phyloP scores from a whole-genome alignment of 2,888 invertebrate genomes.

The Arrhopalites spinosus region DNA sequence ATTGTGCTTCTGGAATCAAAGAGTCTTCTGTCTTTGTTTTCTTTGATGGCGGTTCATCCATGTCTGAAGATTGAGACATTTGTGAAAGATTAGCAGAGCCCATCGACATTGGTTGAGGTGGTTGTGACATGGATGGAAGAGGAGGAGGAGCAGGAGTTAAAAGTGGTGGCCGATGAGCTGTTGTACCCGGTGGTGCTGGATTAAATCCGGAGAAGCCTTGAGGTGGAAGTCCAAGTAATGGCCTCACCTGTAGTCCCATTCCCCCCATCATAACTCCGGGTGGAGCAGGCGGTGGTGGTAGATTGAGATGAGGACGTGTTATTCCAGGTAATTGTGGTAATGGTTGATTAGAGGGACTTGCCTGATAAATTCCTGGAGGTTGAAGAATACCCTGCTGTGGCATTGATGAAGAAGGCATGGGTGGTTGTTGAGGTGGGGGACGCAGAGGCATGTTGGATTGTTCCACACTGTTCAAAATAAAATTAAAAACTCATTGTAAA shows the following conservation, averaged over 20 bases:
- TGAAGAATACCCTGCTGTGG: constrained; percentile 48
- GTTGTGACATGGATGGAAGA: constrained; percentile 61
- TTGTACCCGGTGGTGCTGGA: constrained; percentile 47
- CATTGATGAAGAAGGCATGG: constrained; percentile 42
- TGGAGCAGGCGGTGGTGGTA: constrained; percentile 59
- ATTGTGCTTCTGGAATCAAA: constrained; percentile 85
- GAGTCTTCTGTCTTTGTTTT: constrained; percentile 84
- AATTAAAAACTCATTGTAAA: too few species aligned
- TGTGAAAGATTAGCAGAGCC: constrained; percentile 14
- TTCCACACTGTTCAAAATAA: background rate
- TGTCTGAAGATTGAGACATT: constrained; percentile 63
- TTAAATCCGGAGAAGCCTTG: constrained; percentile 48
- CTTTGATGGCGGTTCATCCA: constrained; percentile 86
- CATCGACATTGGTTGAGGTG: constrained; percentile 65
- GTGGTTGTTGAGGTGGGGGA: constrained; percentile 50
- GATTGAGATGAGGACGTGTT: constrained; percentile 56
- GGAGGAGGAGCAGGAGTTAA: constrained; percentile 62
- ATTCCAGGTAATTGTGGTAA: constrained; percentile 60
- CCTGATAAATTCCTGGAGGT: constrained; percentile 37
- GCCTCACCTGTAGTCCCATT: constrained; percentile 43
- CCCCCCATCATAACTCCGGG: constrained; percentile 31
- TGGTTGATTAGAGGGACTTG: constrained; percentile 38
- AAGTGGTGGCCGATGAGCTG: constrained; percentile 62
- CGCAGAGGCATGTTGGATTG: constrained; percentile 33
- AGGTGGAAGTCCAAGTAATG: constrained; percentile 49